Base-by-base conservation (phyloP, 2,113 vertebrate genomes). In the Oostethus manadensis region DNA sequence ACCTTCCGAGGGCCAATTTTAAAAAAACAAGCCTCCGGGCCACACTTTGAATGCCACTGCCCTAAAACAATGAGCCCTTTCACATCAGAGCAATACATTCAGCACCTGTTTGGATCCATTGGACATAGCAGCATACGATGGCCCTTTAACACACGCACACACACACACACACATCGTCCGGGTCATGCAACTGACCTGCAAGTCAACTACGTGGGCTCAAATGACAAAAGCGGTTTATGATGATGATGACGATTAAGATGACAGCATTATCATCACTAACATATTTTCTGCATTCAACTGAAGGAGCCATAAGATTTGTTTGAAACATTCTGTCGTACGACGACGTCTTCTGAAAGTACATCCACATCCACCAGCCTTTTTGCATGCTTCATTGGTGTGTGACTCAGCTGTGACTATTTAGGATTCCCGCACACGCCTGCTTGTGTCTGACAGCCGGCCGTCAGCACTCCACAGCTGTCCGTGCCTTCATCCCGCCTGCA, bases 371-470 rank as follows among this genome's bases (percentile, higher is more conserved):
- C 20, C 48, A 20, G 46, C 14, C 17, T 18, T 17, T 48, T 22
- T 14, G 50, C 18, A 5, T 17, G 49, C 38, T 50, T 53, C 47
- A 21, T 15, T 10, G 58, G 50, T 40, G 47, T 62, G 63, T 78
- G 64, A 54, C 71, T 89, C 86, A 88, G 87, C 84, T 88, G 85
- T 81, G 84, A 69, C 74, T 74, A 60, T 73, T 66, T 70, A 65
- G 79, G 87, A 87, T 87, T 86, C 85, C 82, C 78, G 83, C 88
- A 86, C 83, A 84, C 80, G 89, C 78, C 88, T 89, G 89, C 82
- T 81, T 70, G 72, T 71, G 71, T 51, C 50, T 26, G 86, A 86
- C 90, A 90, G 78, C 84, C 89, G 89, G 38, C 71, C 60, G 38
- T 56, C 59, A 73, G 65, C 60, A 61, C 71, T 71, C 78, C 45